phyloP scores from a whole-genome alignment of 2,797 vertebrate genomes.

The Spinus olivaceus region DNA sequence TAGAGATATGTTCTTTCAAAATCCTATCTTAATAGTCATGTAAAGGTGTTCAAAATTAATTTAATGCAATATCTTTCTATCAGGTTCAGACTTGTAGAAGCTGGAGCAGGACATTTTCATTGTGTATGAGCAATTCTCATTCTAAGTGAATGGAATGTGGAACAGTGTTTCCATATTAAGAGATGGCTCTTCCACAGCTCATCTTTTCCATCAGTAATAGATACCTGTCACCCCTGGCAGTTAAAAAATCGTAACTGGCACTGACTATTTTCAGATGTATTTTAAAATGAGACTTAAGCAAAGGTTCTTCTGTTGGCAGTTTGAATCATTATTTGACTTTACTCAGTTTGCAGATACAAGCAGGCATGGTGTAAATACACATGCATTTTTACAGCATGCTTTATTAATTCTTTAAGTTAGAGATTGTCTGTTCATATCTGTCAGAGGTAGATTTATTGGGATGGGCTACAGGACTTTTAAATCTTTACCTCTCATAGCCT shows the following conservation, averaged over 20 bases:
- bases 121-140: not conserved
- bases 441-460: not conserved
- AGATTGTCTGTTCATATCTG: not conserved
- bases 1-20: not conserved
- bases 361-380: not conserved
- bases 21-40: not conserved
- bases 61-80: not conserved
- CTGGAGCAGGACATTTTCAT: not conserved
- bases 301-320: not conserved
- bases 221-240: not conserved
- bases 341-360: not conserved
- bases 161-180: slow-evolving; percentile 1
- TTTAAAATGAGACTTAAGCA: slow-evolving; percentile 1
- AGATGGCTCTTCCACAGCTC: not conserved
- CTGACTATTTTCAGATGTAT: not conserved
- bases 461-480: not conserved
- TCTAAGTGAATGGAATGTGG: not conserved
- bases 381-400: not conserved
- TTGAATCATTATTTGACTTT: not conserved
- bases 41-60: not conserved
- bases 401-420: not conserved
- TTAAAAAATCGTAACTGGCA: not conserved
- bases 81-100: not conserved
- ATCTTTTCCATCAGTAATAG: slow-evolving; percentile 22
- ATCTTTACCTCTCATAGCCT: not conserved